phyloP scores from a whole-genome alignment of 1,140 invertebrate genomes.

The Augochlora pura region DNA sequence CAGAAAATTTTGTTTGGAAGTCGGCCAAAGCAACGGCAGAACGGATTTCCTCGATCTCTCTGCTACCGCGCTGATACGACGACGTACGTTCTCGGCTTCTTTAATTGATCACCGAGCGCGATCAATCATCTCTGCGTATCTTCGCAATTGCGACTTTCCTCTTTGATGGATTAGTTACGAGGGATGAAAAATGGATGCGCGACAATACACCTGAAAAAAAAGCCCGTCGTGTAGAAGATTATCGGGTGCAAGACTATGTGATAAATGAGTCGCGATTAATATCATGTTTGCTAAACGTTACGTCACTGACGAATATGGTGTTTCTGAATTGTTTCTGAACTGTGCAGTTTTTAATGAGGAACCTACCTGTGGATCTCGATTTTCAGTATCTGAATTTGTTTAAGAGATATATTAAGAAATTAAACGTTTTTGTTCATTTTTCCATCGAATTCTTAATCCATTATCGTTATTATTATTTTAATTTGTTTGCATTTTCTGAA shows the following conservation, averaged over 20 bases:
- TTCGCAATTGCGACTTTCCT: not conserved
- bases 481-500: too few relatives aligned
- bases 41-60: constrained; percentile 1
- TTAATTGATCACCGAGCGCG: not conserved
- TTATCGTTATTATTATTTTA: too few relatives aligned
- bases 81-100: not conserved
- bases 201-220: not conserved
- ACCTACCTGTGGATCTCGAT: too few relatives aligned
- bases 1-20: not conserved
- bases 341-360: not conserved
- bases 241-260: not conserved
- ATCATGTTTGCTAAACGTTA: not conserved
- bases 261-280: not conserved
- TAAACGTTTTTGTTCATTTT: too few relatives aligned
- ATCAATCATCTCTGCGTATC: not conserved
- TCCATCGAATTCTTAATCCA: too few relatives aligned
- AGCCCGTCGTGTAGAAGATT: not conserved
- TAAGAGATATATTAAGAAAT: too few relatives aligned
- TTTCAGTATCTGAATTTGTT: too few relatives aligned
- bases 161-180: too few relatives aligned
- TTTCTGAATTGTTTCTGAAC: not conserved
- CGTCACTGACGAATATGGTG: not conserved
- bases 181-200: too few relatives aligned
- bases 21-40: not conserved
- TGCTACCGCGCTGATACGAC: not conserved